Percentiles rank a stretch among this genome's conserved stretches.
These are phyloP conservation scores for Chirona hameri DNA, from an alignment of 2,888 invertebrate genomes.

Conservation along the genomic window DNA sequence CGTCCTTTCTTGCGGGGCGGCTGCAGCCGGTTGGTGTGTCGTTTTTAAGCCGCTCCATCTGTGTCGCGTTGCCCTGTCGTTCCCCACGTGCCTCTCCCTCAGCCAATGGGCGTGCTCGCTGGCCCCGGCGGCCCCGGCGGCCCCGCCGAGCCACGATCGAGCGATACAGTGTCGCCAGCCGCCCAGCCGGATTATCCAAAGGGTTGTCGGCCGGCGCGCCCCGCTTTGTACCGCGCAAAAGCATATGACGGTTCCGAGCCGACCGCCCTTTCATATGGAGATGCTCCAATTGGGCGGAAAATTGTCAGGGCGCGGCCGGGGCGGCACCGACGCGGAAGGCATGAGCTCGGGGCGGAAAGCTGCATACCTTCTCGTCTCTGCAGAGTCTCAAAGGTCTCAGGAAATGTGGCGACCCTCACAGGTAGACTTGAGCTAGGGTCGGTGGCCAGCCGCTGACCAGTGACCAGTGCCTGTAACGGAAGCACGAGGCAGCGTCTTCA, in stretches of 20 bases:
- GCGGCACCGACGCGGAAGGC: background rate
- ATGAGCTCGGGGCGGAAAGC: no score
- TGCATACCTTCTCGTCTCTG: no score
- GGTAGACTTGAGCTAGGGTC: no score
- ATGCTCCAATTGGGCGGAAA: conserved; percentile 30
- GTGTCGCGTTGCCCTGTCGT: background rate
- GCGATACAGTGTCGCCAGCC: conserved; percentile 5
- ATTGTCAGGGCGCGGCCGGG: background rate
- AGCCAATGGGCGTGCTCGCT: no score
- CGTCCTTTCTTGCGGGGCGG: background rate
- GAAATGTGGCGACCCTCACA: no score
- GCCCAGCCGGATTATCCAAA: conserved; percentile 8
- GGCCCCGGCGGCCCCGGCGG: background rate
- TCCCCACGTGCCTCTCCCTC: background rate
- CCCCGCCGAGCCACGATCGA: background rate
- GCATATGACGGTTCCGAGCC: conserved; percentile 23
- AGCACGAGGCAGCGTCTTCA: no score
- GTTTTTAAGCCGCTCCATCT: conserved; percentile 22
- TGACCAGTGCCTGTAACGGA: no score
- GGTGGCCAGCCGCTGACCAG: no score
- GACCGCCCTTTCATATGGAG: conserved; percentile 23
- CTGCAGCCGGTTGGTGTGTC: background rate
- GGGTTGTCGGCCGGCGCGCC: conserved; percentile 7
- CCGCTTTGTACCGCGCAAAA: conserved; percentile 1
- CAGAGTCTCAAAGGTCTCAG: no score